Evolutionary conservation across 1,140 invertebrate genomes (phyloP), one percentile per base, ranked within the genome.

Genomic region (Sarcophaga bullata): DNA sequence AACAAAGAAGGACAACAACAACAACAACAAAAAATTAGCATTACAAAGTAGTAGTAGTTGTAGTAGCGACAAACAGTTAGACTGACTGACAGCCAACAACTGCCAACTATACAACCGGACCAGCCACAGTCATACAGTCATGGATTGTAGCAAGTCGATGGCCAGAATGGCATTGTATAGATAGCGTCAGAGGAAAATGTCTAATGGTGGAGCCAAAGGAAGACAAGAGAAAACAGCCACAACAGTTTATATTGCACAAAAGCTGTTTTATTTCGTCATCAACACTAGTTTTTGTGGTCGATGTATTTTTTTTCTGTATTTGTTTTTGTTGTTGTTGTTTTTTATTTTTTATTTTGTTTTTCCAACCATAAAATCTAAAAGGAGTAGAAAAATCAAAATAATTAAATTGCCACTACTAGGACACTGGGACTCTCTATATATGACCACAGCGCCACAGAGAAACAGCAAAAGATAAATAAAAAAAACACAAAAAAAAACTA

Each of bases 191-290:
- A 58, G 54, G 25, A 37, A 37, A 37, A 37, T 37, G 25, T 1
- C 4, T 37, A 4, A 4, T 37, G 25, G 1, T 37, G 25, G 25
- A 37, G 13, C 5, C 15, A n/a, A n/a, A 58, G 54, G 25, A 37
- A 37, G 25, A 37, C 25, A 15, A 15, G 54, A 15, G 13, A 9
- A 68, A 25, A 68, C 17, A 25, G 62, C 5, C 62, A 68, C n/a
- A 19, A 19, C n/a, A 58, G 15, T 68, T 68, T 25, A 68, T 68
- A 68, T 68, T 68, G 17, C 62, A 37, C 25, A 68, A 68, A 58
- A 68, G 62, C 62, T 68, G n/a, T 68, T 68, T 68, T 68, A 68
- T 68, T 68, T 68, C 62, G 62, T 68, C 17, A 68, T 68, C 62
- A 25, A 68, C 25, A 37, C 19, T 68, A 25, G 62, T 68, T 68